A percentile compares a stretch with the other conserved stretches of the same genome.
phyloP scores from a whole-genome alignment of 1,140 invertebrate species.

The Bombus impatiens region DNA sequence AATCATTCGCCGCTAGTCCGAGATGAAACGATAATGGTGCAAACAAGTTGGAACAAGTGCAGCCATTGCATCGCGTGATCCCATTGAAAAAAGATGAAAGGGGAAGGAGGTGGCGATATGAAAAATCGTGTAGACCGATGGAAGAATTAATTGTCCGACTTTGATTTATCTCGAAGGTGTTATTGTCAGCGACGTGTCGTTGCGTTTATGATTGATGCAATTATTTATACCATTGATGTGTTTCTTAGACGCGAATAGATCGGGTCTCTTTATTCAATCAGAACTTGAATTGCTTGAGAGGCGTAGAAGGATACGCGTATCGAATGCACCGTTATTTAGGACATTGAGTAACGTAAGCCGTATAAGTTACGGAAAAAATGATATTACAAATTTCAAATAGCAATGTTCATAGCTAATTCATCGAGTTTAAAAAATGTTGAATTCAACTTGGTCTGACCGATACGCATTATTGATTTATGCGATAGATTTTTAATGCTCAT shows the following conservation, averaged over 20 bases:
- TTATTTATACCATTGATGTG: slow-evolving; percentile 5
- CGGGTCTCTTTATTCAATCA: neutral
- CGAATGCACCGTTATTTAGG: slow-evolving; percentile 31
- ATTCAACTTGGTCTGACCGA: no score
- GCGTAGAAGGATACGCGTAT: slow-evolving; percentile 34
- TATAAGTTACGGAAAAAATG: slow-evolving; percentile 10
- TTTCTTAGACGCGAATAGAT: neutral
- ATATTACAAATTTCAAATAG: neutral
- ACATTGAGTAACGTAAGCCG: neutral
- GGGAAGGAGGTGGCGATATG: neutral
- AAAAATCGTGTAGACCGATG: neutral
- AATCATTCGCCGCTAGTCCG: neutral
- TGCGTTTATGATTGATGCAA: neutral
- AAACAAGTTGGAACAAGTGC: slow-evolving; percentile 2
- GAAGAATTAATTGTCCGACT: neutral
- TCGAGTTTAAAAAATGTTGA: neutral
- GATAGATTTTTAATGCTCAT: neutral
- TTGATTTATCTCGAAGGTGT: slow-evolving; percentile 3
- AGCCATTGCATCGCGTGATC: neutral
- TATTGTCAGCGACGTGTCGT: neutral
- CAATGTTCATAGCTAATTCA: neutral
- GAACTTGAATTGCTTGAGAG: slow-evolving; percentile 12
- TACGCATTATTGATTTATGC: neutral
- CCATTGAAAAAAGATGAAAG: neutral
- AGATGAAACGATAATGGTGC: slow-evolving; percentile 22